phyloP scores from a whole-genome alignment of 1,140 invertebrate genomes.

The Drosophila kurseongensis region DNA sequence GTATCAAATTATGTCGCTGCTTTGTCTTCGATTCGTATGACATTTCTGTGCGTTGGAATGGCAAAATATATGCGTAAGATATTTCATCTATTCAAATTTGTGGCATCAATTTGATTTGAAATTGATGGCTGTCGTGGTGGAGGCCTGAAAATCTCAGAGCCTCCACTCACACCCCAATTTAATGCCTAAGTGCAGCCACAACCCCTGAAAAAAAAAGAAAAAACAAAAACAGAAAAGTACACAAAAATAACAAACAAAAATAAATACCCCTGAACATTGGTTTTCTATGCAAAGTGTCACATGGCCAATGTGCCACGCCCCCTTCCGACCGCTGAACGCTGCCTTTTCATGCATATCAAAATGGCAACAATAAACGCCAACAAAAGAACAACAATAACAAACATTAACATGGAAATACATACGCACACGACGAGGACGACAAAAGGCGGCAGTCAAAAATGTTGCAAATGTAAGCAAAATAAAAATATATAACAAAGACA shows the following conservation, averaged over 20 bases:
- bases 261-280: conserved; percentile 27
- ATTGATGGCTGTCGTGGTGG: conserved; percentile 15
- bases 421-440: conserved; percentile 48
- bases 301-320: conserved; percentile 53
- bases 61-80: conserved; percentile 15
- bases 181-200: conserved; percentile 11
- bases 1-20: conserved; percentile 22
- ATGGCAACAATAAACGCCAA: conserved; percentile 80
- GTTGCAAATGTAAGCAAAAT: conserved; percentile 81
- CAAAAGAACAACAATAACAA: conserved; percentile 81
- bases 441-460: conserved; percentile 78
- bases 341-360: conserved; percentile 78
- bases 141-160: conserved; percentile 10
- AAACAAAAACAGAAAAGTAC: conserved; percentile 4
- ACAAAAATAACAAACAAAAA: conserved; percentile 49
- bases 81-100: conserved; percentile 19
- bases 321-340: conserved; percentile 19
- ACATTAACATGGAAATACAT: conserved; percentile 74
- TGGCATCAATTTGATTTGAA: conserved; percentile 35
- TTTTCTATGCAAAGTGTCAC: conserved; percentile 58
- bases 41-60: conserved; percentile 3
- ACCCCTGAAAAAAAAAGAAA: conserved; percentile 28
- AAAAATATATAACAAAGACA: conserved; percentile 55
- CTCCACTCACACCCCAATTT: background rate
- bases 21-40: conserved; percentile 17